phyloP scores from a whole-genome alignment of 2,797 vertebrate genomes.

The Falco berigora region DNA sequence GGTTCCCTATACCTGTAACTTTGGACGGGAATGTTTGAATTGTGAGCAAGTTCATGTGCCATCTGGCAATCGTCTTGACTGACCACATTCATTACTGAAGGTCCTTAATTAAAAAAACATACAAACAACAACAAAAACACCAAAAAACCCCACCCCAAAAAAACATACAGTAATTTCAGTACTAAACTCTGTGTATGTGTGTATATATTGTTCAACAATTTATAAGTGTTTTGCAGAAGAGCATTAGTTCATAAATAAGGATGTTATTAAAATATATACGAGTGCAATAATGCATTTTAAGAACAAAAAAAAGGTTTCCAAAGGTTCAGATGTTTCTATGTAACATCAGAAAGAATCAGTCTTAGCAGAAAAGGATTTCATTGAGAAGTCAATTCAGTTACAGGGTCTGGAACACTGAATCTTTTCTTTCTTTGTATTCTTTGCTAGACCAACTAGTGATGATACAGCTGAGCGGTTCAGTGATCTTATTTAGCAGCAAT shows the following conservation, averaged over 20 bases:
- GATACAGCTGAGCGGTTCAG: not conserved
- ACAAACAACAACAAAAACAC: not conserved
- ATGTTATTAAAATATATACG: not conserved
- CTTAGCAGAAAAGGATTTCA: not conserved
- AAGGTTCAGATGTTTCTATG: not conserved
- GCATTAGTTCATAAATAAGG: not conserved
- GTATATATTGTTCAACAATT: not conserved
- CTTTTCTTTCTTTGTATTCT: not conserved
- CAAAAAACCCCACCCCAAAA: not conserved
- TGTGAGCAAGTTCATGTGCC: not conserved
- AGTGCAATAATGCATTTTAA: not conserved
- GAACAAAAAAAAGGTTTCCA: not conserved
- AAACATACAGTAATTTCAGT: not conserved
- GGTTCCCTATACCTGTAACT: not conserved
- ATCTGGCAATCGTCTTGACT: not conserved
- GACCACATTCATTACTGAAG: not conserved
- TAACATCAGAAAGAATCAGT: not conserved
- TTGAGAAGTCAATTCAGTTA: not conserved
- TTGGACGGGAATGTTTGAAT: not conserved
- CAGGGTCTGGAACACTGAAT: not conserved
- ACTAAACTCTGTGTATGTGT: not conserved
- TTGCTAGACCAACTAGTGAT: not conserved
- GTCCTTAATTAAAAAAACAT: not conserved
- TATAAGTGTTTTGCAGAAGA: not conserved
- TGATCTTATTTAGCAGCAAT: slow-evolving; percentile 1